Conservation (phyloP, 2,113 vertebrate species). For the Austrofundulus limnaeus region DNA sequence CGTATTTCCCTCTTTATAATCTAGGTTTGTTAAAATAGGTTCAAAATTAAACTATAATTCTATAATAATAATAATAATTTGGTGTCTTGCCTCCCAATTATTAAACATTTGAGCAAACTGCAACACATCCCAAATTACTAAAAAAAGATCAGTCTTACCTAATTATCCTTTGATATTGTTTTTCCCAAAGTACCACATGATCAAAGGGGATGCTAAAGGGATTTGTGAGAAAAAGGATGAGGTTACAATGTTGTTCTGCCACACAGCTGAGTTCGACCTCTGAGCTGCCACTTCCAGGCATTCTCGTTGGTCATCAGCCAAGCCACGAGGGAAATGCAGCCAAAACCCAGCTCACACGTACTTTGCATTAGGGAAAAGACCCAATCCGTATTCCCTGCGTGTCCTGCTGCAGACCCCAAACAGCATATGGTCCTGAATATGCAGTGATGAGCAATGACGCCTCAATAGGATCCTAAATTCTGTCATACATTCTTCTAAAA, state of each 20-base stretch:
- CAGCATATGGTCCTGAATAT: slow-evolving; percentile 52
- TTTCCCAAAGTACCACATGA: background rate
- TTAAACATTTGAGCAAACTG: no score
- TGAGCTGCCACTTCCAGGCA: slow-evolving; percentile 16
- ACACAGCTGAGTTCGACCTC: slow-evolving; percentile 7
- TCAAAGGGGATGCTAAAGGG: background rate
- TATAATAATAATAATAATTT: no score
- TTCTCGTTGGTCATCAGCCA: slow-evolving; percentile 25
- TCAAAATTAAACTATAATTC: no score
- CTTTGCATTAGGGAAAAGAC: slow-evolving; percentile 29
- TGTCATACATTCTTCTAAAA: slow-evolving; percentile 5
- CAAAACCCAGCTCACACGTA: slow-evolving; percentile 22
- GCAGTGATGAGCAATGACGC: slow-evolving; percentile 23
- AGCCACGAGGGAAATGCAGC: slow-evolving; percentile 20
- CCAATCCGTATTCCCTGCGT: slow-evolving; percentile 39
- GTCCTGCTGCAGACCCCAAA: slow-evolving; percentile 35
- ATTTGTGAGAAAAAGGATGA: background rate
- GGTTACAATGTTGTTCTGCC: background rate
- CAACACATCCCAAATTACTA: no score
- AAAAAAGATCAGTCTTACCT: background rate
- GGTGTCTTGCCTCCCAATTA: no score
- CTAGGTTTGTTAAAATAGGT: no score
- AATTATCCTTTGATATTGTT: background rate
- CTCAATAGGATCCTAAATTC: slow-evolving; percentile 5
- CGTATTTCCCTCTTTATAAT: no score